These are phyloP conservation scores for Platyrinchus mystaceus DNA, from an alignment of 2,797 vertebrate species.

Conservation along the genomic window DNA sequence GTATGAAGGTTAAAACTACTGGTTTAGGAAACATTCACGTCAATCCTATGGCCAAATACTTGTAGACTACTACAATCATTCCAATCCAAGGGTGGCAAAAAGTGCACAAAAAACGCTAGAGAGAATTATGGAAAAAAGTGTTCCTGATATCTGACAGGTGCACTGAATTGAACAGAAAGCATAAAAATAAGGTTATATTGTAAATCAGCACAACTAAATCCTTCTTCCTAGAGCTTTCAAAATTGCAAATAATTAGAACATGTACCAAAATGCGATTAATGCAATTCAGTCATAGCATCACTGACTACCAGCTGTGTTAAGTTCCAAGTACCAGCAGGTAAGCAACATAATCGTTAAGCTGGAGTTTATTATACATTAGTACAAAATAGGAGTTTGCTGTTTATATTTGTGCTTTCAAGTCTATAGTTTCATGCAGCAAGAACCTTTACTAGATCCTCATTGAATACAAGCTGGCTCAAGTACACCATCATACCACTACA, in stretches of 20 bases:
- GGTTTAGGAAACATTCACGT: not conserved
- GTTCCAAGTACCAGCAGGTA: not conserved
- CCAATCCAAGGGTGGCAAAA: not conserved
- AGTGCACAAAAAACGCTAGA: not conserved
- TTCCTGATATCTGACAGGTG: not conserved
- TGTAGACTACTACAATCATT: not conserved
- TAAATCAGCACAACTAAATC: not conserved
- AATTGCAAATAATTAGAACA: not conserved
- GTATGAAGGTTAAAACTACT: not conserved
- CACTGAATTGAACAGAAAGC: not conserved
- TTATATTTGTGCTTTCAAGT: not conserved
- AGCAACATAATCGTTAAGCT: not conserved
- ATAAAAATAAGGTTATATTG: not conserved
- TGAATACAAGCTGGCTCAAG: not conserved
- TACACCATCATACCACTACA: not conserved
- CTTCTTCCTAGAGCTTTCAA: not conserved
- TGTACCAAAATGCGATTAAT: not conserved
- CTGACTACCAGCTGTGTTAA: not conserved
- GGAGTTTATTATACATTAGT: not conserved
- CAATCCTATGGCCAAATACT: not conserved
- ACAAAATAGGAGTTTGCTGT: not conserved
- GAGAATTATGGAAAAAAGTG: not conserved
- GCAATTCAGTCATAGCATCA: not conserved
- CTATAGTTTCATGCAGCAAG: not conserved
- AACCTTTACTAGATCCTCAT: not conserved